Evolutionary conservation across 2,888 invertebrate genomes (phyloP).

Genomic region (Hartigia nigra): DNA sequence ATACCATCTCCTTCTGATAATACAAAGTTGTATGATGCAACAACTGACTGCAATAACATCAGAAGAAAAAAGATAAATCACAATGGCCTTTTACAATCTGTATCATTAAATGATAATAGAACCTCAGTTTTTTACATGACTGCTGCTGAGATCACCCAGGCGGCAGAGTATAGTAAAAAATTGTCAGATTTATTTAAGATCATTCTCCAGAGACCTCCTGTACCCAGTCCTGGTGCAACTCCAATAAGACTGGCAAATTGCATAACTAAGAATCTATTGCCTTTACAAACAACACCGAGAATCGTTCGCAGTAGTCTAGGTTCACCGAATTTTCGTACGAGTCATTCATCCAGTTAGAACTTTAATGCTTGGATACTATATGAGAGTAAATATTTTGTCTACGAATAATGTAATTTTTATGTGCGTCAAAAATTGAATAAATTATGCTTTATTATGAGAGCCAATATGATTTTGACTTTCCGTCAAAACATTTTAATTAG

Average conservation of each 20-base stretch:
- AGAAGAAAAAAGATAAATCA: background rate
- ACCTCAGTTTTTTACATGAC: conserved; percentile 13
- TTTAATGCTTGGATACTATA: background rate
- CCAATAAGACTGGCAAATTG: background rate
- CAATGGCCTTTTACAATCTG: background rate
- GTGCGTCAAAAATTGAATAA: background rate
- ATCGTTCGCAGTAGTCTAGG: conserved; percentile 9
- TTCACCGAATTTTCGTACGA: conserved; percentile 11
- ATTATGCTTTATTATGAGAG: background rate
- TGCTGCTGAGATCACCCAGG: conserved; percentile 13
- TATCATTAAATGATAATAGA: background rate
- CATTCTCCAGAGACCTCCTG: conserved; percentile 1
- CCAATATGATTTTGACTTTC: background rate
- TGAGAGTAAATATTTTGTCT: background rate
- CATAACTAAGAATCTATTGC: background rate
- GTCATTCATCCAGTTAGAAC: conserved; percentile 6
- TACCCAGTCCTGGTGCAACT: background rate
- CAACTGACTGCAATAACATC: background rate
- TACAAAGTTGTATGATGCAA: background rate
- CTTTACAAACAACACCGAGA: conserved; percentile 12
- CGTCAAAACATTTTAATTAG: background rate
- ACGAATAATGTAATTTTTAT: background rate
- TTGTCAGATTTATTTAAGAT: conserved; percentile 17
- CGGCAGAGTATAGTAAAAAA: conserved; percentile 18
- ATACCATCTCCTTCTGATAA: background rate